These are phyloP conservation scores for Siderastrea radians DNA, from an alignment of 92 coral and sea anemone genomes.

Conservation along the genomic window DNA sequence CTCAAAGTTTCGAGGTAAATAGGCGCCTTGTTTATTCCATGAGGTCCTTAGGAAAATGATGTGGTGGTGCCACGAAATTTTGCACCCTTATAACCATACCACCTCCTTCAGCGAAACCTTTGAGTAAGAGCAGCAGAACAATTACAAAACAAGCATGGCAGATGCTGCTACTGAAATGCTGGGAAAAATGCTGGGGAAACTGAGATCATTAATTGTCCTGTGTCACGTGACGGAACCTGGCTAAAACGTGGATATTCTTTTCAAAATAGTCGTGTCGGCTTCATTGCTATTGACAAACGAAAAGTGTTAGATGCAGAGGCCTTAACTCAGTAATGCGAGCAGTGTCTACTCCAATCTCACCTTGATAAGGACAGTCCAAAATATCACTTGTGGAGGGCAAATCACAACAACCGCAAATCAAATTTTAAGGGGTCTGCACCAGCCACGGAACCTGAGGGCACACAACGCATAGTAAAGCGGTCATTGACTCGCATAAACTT, in stretches of 20 bases:
- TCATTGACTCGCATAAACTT: slow-evolving; percentile 50
- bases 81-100: slow-evolving; percentile 75
- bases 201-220: slow-evolving; percentile 43
- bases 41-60: slow-evolving; percentile 67
- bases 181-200: background rate
- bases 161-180: slow-evolving; percentile 47
- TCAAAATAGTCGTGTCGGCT: slow-evolving; percentile 57
- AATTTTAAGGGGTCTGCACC: slow-evolving; percentile 67
- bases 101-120: slow-evolving; percentile 68
- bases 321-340: slow-evolving; percentile 42
- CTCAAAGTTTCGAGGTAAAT: slow-evolving; percentile 61
- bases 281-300: slow-evolving; percentile 61
- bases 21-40: slow-evolving; percentile 57
- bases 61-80: slow-evolving; percentile 70
- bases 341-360: slow-evolving; percentile 40
- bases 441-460: slow-evolving; percentile 69
- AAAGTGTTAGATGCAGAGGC: slow-evolving; percentile 67
- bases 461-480: slow-evolving; percentile 50
- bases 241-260: slow-evolving; percentile 72
- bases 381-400: slow-evolving; percentile 57
- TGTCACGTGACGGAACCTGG: slow-evolving; percentile 75
- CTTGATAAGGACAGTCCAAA: slow-evolving; percentile 50
- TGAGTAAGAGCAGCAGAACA: slow-evolving; percentile 34
- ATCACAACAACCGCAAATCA: slow-evolving; percentile 58
- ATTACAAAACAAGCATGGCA: slow-evolving; percentile 43